Base-by-base conservation (phyloP, 2,888 invertebrate species). In the Disparrhopalites patrizii region DNA sequence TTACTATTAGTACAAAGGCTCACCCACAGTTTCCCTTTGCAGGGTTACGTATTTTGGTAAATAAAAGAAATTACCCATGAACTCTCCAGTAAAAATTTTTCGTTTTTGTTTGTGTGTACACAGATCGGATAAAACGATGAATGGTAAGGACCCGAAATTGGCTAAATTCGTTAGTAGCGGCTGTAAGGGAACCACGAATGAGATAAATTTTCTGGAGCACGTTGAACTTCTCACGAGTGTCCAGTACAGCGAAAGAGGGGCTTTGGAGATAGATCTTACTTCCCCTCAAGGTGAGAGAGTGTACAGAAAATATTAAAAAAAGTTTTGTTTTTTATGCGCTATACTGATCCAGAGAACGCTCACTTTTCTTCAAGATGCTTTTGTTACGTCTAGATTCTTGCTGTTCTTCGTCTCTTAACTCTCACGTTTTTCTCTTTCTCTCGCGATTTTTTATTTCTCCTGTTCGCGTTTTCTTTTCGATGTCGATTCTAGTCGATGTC, bases 191-290 rank as follows among this genome's bases (percentile, higher is more conserved):
- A 78, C 79, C 38, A 68, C 74, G 1, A 80, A 82, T 51, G 83
- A 84, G 76, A 81, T 93, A 20, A 84, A 84, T 69, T 90, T 83
- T 79, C 79, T 94, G 73, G 95, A 96, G 79, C 94, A 95, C 78
- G 87, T 93, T 1, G 88, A n/a, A n/a, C n/a, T n/a, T n/a, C 80
- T 84, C 67, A 80, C 87, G 3, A 87, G 85, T 76, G 83, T 93
- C 68, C 81, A 82, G 40, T 90, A 91, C 78, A 84, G 84, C 10
- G 80, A 84, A 28, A 83, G 95, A 61, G 95, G 95, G 18, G 86
- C 86, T 66, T 79, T 95, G 31, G 84, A 89, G 76, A 85, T 93
- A 50, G 82, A 83, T 75, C 81, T 94, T 66, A 84, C 83, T 58
- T 91, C 93, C 23, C 91, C 94, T 7, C 81, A 83, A 79, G 91